These are phyloP conservation scores for Macrosiphum euphorbiae DNA, from an alignment of 2,888 invertebrate genomes.

Conservation along the genomic window DNA sequence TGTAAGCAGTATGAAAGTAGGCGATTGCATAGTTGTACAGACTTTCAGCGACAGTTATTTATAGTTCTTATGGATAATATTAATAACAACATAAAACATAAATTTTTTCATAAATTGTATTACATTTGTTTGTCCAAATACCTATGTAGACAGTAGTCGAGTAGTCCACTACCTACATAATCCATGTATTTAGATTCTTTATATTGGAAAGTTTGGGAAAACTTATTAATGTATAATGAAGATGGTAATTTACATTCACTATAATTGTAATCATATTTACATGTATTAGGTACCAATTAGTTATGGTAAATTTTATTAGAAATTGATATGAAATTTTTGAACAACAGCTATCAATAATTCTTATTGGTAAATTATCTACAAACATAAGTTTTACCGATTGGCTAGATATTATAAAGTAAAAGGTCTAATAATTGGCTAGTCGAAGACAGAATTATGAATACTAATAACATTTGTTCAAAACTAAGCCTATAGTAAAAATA, in stretches of 20 bases:
- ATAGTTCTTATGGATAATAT: too few species aligned
- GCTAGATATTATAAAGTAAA: neutral
- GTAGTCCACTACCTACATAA: neutral
- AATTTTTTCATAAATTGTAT: neutral
- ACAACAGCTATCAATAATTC: neutral
- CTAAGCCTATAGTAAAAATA: conserved; percentile 26
- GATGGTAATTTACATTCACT: neutral
- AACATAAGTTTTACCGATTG: neutral
- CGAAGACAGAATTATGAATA: conserved; percentile 32
- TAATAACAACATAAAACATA: too few species aligned
- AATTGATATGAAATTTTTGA: neutral
- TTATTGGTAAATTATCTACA: neutral
- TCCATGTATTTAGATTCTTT: neutral
- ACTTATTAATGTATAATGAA: neutral
- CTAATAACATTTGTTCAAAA: conserved; percentile 24
- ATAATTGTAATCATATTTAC: neutral
- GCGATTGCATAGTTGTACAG: too few species aligned
- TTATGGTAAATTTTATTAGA: neutral
- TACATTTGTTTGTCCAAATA: neutral
- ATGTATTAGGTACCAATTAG: conserved; percentile 22
- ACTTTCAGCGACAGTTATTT: too few species aligned
- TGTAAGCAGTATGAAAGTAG: too few species aligned
- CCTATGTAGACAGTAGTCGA: neutral
- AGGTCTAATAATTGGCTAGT: neutral
- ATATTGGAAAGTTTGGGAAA: neutral